Evolutionary conservation across 2,113 vertebrate genomes (phyloP).

Genomic region (Holacanthus passer): DNA sequence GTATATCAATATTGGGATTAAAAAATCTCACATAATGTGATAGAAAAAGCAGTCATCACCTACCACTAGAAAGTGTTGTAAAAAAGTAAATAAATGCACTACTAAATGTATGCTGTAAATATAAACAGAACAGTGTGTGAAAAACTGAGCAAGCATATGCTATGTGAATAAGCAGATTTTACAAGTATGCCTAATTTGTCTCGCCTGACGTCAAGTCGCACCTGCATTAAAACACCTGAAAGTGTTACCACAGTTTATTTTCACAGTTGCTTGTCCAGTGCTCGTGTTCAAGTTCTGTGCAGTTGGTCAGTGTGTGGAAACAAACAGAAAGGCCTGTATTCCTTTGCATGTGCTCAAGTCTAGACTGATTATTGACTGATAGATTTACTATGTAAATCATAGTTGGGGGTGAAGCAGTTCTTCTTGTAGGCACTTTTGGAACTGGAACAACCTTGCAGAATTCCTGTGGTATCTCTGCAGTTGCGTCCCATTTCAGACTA

Average conservation of each 20-base stretch:
- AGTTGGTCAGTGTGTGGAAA: not conserved
- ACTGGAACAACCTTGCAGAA: not conserved
- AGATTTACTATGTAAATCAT: slow-evolving; percentile 24
- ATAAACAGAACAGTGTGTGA: slow-evolving; percentile 20
- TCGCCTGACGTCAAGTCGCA: not conserved
- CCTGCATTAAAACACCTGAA: slow-evolving; percentile 27
- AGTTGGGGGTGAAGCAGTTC: not conserved
- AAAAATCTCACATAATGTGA: not conserved
- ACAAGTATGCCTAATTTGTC: slow-evolving; percentile 23
- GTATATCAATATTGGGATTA: not conserved
- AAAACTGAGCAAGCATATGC: not conserved
- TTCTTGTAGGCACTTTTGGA: not conserved
- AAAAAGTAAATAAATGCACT: not conserved
- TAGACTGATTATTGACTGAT: not conserved
- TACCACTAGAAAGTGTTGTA: not conserved
- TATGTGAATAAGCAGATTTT: slow-evolving; percentile 39
- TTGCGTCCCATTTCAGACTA: not conserved
- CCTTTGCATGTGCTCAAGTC: slow-evolving; percentile 5
- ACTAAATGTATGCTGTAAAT: slow-evolving; percentile 7
- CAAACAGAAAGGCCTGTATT: slow-evolving; percentile 2
- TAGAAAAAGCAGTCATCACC: not conserved
- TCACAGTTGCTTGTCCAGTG: not conserved
- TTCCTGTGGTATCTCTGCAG: slow-evolving; percentile 11
- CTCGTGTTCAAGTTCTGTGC: not conserved
- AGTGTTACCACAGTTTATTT: slow-evolving; percentile 5